These are phyloP conservation scores for Poeciliopsis infans DNA, from an alignment of 2,797 vertebrate species.

Conservation along the genomic window DNA sequence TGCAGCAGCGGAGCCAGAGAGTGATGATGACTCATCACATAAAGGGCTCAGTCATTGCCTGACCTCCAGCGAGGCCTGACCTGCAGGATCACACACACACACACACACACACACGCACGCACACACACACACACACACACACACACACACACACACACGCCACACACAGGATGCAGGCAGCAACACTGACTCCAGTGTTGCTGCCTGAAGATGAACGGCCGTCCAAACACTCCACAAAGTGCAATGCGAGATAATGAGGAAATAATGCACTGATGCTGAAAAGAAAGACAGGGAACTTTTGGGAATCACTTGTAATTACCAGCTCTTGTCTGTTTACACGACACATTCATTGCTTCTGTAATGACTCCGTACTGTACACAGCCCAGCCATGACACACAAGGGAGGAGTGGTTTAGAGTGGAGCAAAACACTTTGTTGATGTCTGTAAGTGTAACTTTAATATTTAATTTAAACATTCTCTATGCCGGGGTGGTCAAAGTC, in stretches of 20 bases:
- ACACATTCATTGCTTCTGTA: conserved; percentile 54
- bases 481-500: too few species aligned
- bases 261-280: conserved; percentile 72
- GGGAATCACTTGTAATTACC: conserved; percentile 69
- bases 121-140: conserved; percentile 1
- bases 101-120: conserved; percentile 3
- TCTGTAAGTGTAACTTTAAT: not conserved
- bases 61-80: conserved; percentile 40
- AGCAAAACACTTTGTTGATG: conserved; percentile 9
- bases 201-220: conserved; percentile 58
- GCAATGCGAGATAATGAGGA: conserved; percentile 69
- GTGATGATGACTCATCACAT: conserved; percentile 65
- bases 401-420: conserved; percentile 14
- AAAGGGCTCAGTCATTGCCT: conserved; percentile 50
- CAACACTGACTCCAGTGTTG: conserved; percentile 41
- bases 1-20: conserved; percentile 43
- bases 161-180: too few species aligned
- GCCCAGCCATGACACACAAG: conserved; percentile 11
- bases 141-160: too few species aligned
- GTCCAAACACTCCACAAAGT: conserved; percentile 58
- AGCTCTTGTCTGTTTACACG: conserved; percentile 49
- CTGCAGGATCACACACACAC: conserved; percentile 52
- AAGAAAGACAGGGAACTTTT: conserved; percentile 65
- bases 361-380: conserved; percentile 55
- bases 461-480: too few species aligned